Evolutionary conservation across 2,113 vertebrate species (phyloP).

Genomic region (Caracal caracal): DNA sequence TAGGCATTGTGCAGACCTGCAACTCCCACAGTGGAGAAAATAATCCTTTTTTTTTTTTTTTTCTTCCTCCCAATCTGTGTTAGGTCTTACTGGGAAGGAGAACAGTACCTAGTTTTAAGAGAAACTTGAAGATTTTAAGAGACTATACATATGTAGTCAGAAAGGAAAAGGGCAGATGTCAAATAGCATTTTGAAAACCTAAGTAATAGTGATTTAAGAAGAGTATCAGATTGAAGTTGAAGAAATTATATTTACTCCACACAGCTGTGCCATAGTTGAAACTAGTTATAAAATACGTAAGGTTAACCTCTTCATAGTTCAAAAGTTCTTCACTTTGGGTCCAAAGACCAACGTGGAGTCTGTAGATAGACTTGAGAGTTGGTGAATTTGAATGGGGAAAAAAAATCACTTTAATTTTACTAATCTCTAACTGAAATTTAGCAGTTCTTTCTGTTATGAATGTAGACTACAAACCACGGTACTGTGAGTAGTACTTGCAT

Average conservation of each 20-base stretch:
- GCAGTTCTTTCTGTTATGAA: neutral
- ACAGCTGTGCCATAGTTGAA: neutral
- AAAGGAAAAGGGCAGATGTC: slow-evolving; percentile 54
- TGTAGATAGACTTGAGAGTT: neutral
- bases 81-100: slow-evolving; percentile 63
- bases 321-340: neutral
- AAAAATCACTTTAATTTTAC: neutral
- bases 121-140: slow-evolving; percentile 44
- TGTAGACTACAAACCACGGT: neutral
- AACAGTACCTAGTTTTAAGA: slow-evolving; percentile 50
- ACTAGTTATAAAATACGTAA: neutral
- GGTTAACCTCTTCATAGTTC: slow-evolving; percentile 11
- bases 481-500: neutral
- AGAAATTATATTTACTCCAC: neutral
- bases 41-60: neutral
- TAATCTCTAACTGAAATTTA: slow-evolving; percentile 9
- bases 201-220: slow-evolving; percentile 66
- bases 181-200: slow-evolving; percentile 47
- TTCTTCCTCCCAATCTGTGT: slow-evolving; percentile 45
- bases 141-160: neutral
- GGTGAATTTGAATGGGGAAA: neutral
- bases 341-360: neutral
- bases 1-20: slow-evolving; percentile 46
- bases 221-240: slow-evolving; percentile 61
- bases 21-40: neutral